A percentile compares a stretch with the other conserved stretches of the same genome.
Conservation (phyloP, 2,888 invertebrate species). For the Protophormia terraenovae region DNA sequence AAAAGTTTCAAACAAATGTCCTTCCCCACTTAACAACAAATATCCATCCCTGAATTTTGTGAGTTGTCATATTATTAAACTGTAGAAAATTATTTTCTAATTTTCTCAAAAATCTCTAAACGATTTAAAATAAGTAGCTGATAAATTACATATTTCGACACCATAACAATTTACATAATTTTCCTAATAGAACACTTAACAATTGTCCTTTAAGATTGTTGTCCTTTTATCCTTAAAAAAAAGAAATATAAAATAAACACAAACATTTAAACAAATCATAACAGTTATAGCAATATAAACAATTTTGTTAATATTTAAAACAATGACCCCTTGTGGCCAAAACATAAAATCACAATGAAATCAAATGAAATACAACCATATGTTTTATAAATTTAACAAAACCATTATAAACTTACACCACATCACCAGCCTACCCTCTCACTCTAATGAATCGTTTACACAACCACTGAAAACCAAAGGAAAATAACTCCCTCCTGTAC, state of each 20-base stretch:
- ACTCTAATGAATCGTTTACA: not conserved
- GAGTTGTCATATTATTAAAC: too few species aligned
- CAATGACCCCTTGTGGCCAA: slow-evolving; percentile 63
- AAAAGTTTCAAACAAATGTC: too few species aligned
- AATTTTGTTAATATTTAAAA: slow-evolving; percentile 55
- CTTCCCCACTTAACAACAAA: too few species aligned
- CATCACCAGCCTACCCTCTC: not conserved
- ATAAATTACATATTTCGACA: too few species aligned
- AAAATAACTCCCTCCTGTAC: not conserved
- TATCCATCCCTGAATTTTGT: too few species aligned
- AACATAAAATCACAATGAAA: slow-evolving; percentile 51
- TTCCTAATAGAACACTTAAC: not conserved
- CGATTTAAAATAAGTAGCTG: too few species aligned
- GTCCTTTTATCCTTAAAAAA: not conserved
- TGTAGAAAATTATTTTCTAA: too few species aligned
- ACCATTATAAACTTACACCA: slow-evolving; percentile 2
- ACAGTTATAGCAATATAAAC: slow-evolving; percentile 30
- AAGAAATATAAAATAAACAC: not conserved
- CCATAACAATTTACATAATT: not conserved
- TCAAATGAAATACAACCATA: slow-evolving; percentile 60
- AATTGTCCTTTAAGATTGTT: not conserved
- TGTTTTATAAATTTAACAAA: slow-evolving; percentile 56
- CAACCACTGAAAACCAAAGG: slow-evolving; percentile 32
- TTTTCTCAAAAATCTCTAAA: too few species aligned
- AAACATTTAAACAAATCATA: slow-evolving; percentile 7